phyloP scores from a whole-genome alignment of 37 sponge, comb jelly and placozoan species.

The Agelas oroides region DNA sequence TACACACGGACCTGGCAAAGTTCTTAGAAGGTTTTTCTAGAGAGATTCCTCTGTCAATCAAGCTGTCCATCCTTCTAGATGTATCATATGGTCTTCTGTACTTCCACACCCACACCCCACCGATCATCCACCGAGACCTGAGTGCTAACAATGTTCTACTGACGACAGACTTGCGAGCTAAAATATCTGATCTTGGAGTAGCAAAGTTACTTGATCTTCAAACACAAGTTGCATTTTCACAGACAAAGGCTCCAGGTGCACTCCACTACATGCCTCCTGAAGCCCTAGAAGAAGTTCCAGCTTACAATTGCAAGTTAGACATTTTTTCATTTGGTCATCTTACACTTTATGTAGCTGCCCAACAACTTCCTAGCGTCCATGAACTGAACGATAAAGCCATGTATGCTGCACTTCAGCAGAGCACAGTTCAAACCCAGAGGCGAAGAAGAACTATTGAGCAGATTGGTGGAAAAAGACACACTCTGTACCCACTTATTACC shows the following conservation, averaged over 20 bases:
- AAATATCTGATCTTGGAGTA: conserved; percentile 17
- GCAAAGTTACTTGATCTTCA: background rate
- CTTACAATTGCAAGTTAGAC: background rate
- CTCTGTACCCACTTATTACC: background rate
- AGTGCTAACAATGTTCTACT: background rate
- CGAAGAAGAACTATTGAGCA: background rate
- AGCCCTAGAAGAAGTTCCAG: background rate
- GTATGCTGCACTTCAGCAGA: too few species aligned
- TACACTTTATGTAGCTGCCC: background rate
- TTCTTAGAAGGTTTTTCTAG: background rate
- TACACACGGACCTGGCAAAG: background rate
- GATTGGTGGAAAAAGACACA: background rate
- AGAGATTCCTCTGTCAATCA: conserved; percentile 24
- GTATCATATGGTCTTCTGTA: conserved; percentile 24
- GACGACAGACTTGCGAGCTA: background rate
- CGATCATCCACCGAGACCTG: conserved; percentile 10
- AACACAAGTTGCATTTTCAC: background rate
- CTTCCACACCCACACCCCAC: conserved; percentile 7
- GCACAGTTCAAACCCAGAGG: too few species aligned
- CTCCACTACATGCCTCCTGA: background rate
- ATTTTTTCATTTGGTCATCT: conserved; percentile 4
- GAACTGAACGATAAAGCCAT: background rate
- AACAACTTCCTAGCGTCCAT: background rate
- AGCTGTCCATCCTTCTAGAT: conserved; percentile 29
- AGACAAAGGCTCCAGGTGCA: background rate